Conservation (phyloP, 2,888 invertebrate species). For the Eristalis pertinax region DNA sequence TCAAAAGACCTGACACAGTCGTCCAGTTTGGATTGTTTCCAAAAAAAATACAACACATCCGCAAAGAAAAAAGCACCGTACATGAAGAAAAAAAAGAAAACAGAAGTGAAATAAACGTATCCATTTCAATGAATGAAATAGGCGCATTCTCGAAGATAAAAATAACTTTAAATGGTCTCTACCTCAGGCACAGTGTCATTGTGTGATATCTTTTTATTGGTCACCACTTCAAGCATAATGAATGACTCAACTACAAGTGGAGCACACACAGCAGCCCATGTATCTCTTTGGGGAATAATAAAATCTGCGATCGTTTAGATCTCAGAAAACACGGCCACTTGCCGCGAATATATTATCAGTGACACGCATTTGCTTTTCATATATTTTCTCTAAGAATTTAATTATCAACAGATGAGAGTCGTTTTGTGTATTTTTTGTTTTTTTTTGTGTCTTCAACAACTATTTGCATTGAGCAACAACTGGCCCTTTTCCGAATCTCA, state of each 20-base stretch:
- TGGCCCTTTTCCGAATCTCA: neutral
- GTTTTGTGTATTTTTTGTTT: too few species aligned
- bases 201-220: neutral
- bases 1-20: neutral
- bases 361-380: constrained; percentile 8
- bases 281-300: constrained; percentile 15
- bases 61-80: neutral
- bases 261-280: constrained; percentile 5
- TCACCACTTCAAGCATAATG: constrained; percentile 2
- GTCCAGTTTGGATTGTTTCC: neutral
- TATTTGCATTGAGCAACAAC: neutral
- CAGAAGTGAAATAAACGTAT: neutral
- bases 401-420: neutral
- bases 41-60: neutral
- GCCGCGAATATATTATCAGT: constrained; percentile 18
- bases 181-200: neutral
- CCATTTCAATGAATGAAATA: neutral
- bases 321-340: constrained; percentile 7
- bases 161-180: neutral
- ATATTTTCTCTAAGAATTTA: neutral
- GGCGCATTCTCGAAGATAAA: neutral
- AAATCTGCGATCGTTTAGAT: constrained; percentile 1
- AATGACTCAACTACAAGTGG: constrained; percentile 7
- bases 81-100: neutral
- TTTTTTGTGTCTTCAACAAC: neutral